phyloP scores from a whole-genome alignment of 2,113 vertebrate genomes.

The Erinaceus europaeus region DNA sequence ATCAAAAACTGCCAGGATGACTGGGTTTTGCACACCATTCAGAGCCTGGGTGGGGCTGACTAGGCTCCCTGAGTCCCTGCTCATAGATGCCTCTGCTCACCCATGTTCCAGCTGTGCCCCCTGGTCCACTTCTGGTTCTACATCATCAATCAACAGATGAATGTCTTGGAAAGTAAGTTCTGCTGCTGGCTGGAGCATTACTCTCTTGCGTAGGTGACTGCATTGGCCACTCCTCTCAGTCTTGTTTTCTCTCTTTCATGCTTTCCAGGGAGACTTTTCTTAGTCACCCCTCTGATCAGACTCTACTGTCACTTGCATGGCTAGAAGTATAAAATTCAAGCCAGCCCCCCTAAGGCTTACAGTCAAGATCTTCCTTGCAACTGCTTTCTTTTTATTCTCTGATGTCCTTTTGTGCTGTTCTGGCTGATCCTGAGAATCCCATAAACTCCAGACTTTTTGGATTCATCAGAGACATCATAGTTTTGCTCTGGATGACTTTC shows the following conservation, averaged over 20 bases:
- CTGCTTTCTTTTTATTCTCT: not conserved
- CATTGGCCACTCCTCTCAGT: not conserved
- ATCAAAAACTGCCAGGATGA: not conserved
- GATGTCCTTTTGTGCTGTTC: not conserved
- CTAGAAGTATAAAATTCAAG: not conserved
- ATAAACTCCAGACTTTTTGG: not conserved
- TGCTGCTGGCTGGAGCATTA: not conserved
- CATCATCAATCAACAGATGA: constrained; percentile 61
- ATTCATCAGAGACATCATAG: not conserved
- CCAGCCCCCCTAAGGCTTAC: not conserved
- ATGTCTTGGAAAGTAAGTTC: constrained; percentile 65
- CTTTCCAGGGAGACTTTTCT: not conserved
- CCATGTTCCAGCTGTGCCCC: constrained; percentile 71
- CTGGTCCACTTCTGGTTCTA: constrained; percentile 60
- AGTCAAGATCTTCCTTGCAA: not conserved
- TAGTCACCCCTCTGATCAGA: not conserved
- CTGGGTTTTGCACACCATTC: not conserved
- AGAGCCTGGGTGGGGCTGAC: not conserved
- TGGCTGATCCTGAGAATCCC: not conserved
- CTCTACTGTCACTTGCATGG: not conserved
- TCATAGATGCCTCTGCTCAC: not conserved
- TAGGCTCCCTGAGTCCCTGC: not conserved
- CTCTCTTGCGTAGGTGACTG: not conserved
- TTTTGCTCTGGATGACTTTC: not conserved
- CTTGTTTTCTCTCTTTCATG: not conserved